Base-by-base conservation (phyloP, 2,797 vertebrate genomes). In the Sphenodon punctatus region DNA sequence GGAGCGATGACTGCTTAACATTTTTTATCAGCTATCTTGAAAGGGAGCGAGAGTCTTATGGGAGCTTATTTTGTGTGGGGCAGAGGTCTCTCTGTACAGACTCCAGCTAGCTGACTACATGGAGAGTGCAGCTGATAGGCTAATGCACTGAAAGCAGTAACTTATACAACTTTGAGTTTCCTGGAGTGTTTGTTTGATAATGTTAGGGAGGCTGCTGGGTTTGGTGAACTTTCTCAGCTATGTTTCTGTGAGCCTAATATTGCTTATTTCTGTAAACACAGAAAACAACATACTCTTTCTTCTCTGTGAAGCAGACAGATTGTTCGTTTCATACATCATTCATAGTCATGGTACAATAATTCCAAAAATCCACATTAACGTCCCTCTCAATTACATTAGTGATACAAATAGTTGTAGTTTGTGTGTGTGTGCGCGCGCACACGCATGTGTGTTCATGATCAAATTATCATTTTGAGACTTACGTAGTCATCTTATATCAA, bases 171-270 rank as follows among this genome's bases (percentile, higher is more conserved):
- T 81, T 79, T 48, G 12, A 56, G 67, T 78, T 79, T 89, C 82
- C 80, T 90, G 88, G 80, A 68, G 82, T 45, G 81, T 82, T 85
- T 72, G 64, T 89, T 88, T 90, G 80, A 87, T 90, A 80, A 79
- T 71, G 73, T 84, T 55, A 65, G 86, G 53, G 65, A 1, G 55
- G 82, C 69, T 88, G 81, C 79, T 91, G 85, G 58, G 79, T 84
- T 88, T 80, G 84, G 80, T 84, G 45, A 82, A 67, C 65, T 87
- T 82, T 75, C 43, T 79, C 86, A 84, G 78, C 89, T 75, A 23
- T 32, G 41, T 82, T 8, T 58, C 84, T 48, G 34, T 46, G 27
- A 41, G 69, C 72, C 49, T 70, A 53, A 49, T 79, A 43, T 32
- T 55, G 49, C 81, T 59, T 74, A 64, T 88, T 74, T 80, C 78